These are phyloP conservation scores for Eremophila alpestris DNA, from an alignment of 2,797 vertebrate genomes.

Conservation along the genomic window DNA sequence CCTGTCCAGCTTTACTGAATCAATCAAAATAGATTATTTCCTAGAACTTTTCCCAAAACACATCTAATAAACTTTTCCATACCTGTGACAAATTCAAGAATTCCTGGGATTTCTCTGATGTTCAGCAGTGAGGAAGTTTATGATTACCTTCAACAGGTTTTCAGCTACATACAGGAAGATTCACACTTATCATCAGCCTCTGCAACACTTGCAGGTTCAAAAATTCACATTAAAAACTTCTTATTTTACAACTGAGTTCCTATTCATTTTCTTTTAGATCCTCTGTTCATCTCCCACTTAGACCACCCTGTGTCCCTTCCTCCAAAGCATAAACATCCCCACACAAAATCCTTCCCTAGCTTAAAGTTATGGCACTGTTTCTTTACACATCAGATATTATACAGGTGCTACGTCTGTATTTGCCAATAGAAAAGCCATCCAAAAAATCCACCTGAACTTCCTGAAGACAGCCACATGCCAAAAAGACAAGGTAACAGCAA, in stretches of 20 bases:
- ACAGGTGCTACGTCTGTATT: not conserved
- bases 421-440: not conserved
- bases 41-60: not conserved
- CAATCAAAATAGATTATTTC: not conserved
- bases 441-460: not conserved
- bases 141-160: not conserved
- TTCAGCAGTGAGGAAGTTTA: not conserved
- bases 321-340: not conserved
- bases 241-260: not conserved
- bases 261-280: not conserved
- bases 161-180: not conserved
- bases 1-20: not conserved
- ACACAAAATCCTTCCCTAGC: not conserved
- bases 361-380: not conserved
- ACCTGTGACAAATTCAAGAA: not conserved
- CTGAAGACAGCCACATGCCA: not conserved
- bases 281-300: not conserved
- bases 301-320: not conserved
- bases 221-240: not conserved
- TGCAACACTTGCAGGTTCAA: not conserved
- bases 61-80: not conserved
- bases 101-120: not conserved
- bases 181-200: not conserved
- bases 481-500: not conserved
- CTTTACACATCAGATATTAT: not conserved